Evolutionary conservation across 2,797 vertebrate genomes (phyloP).

Genomic region (Chloroceryle amazona): DNA sequence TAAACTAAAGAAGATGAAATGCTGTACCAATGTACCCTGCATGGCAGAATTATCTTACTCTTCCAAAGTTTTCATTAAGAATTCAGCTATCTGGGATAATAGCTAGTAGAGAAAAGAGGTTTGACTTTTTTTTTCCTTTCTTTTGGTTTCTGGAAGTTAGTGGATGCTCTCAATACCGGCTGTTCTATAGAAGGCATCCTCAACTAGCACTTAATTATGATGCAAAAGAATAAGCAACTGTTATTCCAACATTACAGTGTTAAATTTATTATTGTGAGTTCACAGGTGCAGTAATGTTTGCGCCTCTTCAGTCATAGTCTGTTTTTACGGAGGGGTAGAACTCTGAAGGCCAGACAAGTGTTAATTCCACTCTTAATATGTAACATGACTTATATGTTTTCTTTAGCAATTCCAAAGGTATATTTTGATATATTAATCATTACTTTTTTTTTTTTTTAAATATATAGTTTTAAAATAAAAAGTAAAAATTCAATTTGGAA

Average conservation of each 20-base stretch:
- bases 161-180: background rate
- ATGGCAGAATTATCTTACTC: background rate
- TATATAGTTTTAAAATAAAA: background rate
- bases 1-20: background rate
- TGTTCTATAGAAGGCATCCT: background rate
- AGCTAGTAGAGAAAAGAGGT: background rate
- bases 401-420: background rate
- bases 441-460: background rate
- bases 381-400: accelerated
- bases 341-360: background rate
- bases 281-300: background rate
- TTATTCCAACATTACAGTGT: background rate
- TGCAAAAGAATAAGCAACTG: background rate
- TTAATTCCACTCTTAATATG: background rate
- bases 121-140: background rate
- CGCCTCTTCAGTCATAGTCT: background rate
- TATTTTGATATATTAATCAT: background rate
- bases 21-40: background rate
- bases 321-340: background rate
- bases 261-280: background rate
- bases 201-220: background rate
- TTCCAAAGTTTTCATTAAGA: background rate
- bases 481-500: background rate
- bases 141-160: background rate
- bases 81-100: background rate